Conservation (phyloP, 2,888 invertebrate species). For the Cephus rjabovi region DNA sequence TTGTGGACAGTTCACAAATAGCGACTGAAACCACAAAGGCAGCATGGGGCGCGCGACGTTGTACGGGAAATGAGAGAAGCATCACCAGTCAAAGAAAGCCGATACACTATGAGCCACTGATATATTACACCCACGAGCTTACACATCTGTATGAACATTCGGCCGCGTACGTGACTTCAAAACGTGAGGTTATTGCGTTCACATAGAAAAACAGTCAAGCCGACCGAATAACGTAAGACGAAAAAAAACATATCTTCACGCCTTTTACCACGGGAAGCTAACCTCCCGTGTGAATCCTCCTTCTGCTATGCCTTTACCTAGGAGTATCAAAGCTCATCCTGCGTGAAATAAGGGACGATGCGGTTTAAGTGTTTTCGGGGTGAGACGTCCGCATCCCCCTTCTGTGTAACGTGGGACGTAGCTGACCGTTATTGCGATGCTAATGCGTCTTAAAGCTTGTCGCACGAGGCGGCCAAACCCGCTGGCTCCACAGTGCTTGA, state of each 20-base stretch:
- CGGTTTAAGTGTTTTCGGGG: background rate
- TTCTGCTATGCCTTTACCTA: background rate
- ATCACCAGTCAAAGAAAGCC: slow-evolving; percentile 12
- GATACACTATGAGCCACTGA: slow-evolving; percentile 20
- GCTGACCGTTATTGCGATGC: background rate
- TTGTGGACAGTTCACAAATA: slow-evolving; percentile 50
- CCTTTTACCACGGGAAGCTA: background rate
- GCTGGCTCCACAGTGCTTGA: background rate
- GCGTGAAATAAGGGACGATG: background rate
- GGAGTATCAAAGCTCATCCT: background rate
- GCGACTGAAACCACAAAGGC: slow-evolving; percentile 43
- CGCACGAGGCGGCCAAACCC: background rate
- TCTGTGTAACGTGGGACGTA: background rate
- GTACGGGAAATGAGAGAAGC: slow-evolving; percentile 23
- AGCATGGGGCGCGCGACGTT: slow-evolving; percentile 8
- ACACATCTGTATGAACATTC: background rate
- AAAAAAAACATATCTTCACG: background rate
- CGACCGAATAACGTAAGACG: background rate
- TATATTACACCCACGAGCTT: slow-evolving; percentile 9
- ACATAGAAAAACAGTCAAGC: background rate
- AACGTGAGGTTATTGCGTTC: background rate
- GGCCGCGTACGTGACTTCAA: background rate
- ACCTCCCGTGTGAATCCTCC: background rate
- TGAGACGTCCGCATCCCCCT: background rate
- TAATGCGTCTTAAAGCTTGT: background rate